These are phyloP conservation scores for Fragum whitleyi DNA, from an alignment of 2,888 invertebrate genomes.

Conservation along the genomic window DNA sequence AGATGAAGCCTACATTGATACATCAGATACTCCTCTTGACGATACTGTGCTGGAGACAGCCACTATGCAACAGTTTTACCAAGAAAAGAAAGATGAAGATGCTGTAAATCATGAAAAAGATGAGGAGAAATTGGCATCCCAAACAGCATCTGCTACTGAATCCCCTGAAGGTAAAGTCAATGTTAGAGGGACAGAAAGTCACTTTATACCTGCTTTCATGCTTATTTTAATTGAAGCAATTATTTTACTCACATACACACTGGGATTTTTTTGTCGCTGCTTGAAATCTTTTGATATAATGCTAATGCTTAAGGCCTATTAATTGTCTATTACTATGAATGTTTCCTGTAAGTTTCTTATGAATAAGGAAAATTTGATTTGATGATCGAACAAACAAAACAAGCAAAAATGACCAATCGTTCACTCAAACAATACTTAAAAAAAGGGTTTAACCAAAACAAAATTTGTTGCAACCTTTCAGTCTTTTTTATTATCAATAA, in stretches of 20 bases:
- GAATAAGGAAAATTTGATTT: no score
- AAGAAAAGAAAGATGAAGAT: neutral
- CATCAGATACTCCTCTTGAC: conserved; percentile 6
- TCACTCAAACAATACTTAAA: no score
- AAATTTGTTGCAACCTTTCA: no score
- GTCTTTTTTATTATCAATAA: no score
- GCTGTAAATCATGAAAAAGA: neutral
- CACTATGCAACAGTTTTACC: neutral
- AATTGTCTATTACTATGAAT: no score
- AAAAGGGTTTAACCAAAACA: no score
- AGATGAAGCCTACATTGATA: neutral
- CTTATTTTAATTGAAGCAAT: neutral
- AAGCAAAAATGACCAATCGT: no score
- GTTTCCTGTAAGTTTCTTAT: no score
- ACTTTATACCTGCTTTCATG: neutral
- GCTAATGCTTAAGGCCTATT: no score
- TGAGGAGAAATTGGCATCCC: neutral
- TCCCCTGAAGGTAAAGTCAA: conserved; percentile 6
- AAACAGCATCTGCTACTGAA: conserved; percentile 2
- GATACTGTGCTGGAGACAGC: conserved; percentile 20
- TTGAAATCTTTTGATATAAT: no score
- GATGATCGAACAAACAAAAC: no score
- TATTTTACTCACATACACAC: neutral
- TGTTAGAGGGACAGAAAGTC: conserved; percentile 1
- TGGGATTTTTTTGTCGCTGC: no score